Evolutionary conservation across 2,888 invertebrate genomes (phyloP).

Genomic region (Agonopterix subpropinquella): DNA sequence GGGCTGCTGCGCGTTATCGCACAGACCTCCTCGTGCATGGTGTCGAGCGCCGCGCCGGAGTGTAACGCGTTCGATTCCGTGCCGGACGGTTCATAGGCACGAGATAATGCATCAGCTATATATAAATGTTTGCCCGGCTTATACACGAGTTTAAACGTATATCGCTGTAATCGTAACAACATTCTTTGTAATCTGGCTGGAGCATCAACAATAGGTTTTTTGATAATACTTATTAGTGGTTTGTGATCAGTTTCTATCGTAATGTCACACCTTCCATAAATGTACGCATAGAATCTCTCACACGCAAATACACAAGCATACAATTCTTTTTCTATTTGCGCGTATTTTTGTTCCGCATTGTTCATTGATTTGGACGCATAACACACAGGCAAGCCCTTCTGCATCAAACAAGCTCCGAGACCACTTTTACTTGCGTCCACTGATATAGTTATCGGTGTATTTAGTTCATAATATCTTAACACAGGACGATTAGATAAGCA

Average conservation of each 20-base stretch:
- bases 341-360: conserved; percentile 10
- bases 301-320: conserved; percentile 12
- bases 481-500: conserved; percentile 6
- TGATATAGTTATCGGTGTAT: conserved; percentile 9
- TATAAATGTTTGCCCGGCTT: conserved; percentile 13
- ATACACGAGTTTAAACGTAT: background rate
- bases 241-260: too few species aligned
- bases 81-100: conserved; percentile 5
- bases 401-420: conserved; percentile 4
- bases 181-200: conserved; percentile 2
- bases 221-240: background rate
- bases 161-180: too few species aligned
- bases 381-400: conserved; percentile 9
- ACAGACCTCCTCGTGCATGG: background rate
- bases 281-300: too few species aligned
- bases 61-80: background rate
- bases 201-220: conserved; percentile 13
- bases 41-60: background rate
- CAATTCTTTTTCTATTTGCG: conserved; percentile 15
- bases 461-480: conserved; percentile 10
- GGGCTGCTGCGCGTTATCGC: background rate
- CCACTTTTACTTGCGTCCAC: too few species aligned
- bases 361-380: conserved; percentile 12
- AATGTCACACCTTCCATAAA: too few species aligned
- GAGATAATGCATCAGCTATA: conserved; percentile 12